These are phyloP conservation scores for Cheilosia scutellata DNA, from an alignment of 2,888 invertebrate species.

Conservation along the genomic window DNA sequence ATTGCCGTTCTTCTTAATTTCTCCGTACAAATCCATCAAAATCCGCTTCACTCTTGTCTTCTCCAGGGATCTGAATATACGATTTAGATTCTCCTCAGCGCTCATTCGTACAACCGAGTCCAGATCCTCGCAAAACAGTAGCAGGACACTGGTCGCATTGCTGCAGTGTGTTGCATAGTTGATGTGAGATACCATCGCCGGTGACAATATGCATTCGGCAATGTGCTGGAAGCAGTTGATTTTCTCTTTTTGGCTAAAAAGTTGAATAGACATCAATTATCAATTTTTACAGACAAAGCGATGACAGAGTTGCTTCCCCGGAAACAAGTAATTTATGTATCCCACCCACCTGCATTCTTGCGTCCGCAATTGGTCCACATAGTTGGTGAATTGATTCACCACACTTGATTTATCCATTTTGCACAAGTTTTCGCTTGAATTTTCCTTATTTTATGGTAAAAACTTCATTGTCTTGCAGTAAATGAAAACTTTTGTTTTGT, in stretches of 20 bases:
- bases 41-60: constrained; percentile 90
- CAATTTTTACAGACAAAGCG: constrained; percentile 9
- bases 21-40: constrained; percentile 92
- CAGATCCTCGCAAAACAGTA: constrained; percentile 90
- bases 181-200: constrained; percentile 83
- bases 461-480: constrained; percentile 44
- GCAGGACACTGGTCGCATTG: constrained; percentile 89
- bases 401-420: constrained; percentile 81
- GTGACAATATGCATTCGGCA: constrained; percentile 88
- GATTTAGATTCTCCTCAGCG: constrained; percentile 92
- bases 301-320: constrained; percentile 37
- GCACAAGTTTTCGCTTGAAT: neutral
- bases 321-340: constrained; percentile 48
- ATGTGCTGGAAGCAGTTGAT: constrained; percentile 89
- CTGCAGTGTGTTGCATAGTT: constrained; percentile 88
- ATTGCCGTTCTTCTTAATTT: constrained; percentile 91
- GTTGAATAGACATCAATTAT: constrained; percentile 23
- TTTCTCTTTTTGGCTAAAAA: constrained; percentile 90
- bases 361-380: constrained; percentile 82
- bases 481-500: constrained; percentile 57
- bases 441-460: constrained; percentile 22
- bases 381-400: constrained; percentile 81
- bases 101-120: constrained; percentile 92
- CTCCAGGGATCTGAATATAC: constrained; percentile 89
- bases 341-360: constrained; percentile 83